A percentile compares a stretch with the other conserved stretches of the same genome.
Conservation (phyloP, 2,797 vertebrate genomes). For the Xenops minutus region DNA sequence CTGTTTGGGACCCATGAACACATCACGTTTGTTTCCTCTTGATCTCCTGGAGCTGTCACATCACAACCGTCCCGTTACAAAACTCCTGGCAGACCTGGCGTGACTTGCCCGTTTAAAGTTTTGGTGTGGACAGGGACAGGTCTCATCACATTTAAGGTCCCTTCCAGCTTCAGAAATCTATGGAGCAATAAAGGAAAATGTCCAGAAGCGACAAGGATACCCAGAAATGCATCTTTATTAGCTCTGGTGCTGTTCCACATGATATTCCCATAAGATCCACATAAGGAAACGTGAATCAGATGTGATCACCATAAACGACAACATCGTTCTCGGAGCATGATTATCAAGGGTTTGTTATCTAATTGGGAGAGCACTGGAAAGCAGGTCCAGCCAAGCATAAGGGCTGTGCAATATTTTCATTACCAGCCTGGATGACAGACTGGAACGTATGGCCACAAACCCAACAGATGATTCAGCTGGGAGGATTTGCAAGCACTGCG, state of each 20-base stretch:
- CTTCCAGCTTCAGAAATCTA: background rate
- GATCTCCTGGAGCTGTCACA: constrained; percentile 5
- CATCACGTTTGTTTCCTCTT: background rate
- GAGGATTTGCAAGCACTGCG: background rate
- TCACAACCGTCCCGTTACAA: background rate
- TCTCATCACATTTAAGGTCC: background rate
- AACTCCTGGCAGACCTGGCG: background rate
- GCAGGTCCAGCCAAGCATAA: background rate
- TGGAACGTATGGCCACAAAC: constrained; percentile 31
- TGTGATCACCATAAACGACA: constrained; percentile 29
- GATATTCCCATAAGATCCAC: background rate
- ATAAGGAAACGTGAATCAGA: constrained; percentile 24
- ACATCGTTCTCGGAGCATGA: background rate
- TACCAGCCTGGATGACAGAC: background rate
- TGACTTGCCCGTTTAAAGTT: background rate
- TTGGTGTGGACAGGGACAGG: background rate
- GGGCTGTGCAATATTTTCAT: constrained; percentile 21
- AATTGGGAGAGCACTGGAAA: background rate
- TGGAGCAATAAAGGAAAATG: background rate
- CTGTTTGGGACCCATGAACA: constrained; percentile 22
- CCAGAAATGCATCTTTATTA: background rate
- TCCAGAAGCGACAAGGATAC: background rate
- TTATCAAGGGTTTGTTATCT: constrained; percentile 7
- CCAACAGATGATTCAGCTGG: constrained; percentile 8
- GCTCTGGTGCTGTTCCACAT: background rate